Base-by-base conservation (phyloP, 2,113 vertebrate genomes). In the Chloebia gouldiae region DNA sequence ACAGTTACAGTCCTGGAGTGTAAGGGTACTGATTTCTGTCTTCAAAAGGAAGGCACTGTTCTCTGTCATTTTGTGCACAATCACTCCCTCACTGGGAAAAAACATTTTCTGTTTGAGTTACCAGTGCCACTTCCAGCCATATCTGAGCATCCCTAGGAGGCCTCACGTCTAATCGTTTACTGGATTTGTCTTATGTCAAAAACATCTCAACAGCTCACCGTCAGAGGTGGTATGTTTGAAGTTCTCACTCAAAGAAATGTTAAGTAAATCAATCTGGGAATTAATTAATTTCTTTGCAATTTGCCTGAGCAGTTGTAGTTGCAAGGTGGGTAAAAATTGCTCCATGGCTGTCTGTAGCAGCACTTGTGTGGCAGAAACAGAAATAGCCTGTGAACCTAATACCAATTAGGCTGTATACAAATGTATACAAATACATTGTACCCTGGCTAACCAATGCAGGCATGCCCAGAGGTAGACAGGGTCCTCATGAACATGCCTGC, bases 361-460 rank as follows among this genome's bases (percentile, higher is more conserved):
- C 33, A 42, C 7, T 10, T 54, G 22, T 60, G 40, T 35, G 45
- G 42, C 35, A 72, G 47, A 63, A 66, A 30, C 31, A 63, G 57
- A 37, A 90, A 50, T 11, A 50, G 33, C 49, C 35, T 16, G 8
- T 44, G 60, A 82, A 22, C 9, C 9, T 35, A 30, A 20, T 20
- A 25, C 17, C 86, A 81, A 33, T 8, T 40, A 40, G 40, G 40
- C 13, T 13, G 40, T 40, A 40, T 40, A 40, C 40, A 40, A 40
- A 40, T 40, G 40, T 40, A 40, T 40, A 40, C 40, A 40, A 40
- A 40, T 40, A 40, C 11, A 40, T 40, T 19, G 3, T 80, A 40
- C 14, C 15, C 16, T 47, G 64, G 19, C 10, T 51, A 40, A 19
- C 5, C 22, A n/a, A 2, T 0, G 1, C 24, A 78, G 64, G 7